Evolutionary conservation across 1,140 invertebrate genomes (phyloP).

Genomic region (Camponotus pennsylvanicus): DNA sequence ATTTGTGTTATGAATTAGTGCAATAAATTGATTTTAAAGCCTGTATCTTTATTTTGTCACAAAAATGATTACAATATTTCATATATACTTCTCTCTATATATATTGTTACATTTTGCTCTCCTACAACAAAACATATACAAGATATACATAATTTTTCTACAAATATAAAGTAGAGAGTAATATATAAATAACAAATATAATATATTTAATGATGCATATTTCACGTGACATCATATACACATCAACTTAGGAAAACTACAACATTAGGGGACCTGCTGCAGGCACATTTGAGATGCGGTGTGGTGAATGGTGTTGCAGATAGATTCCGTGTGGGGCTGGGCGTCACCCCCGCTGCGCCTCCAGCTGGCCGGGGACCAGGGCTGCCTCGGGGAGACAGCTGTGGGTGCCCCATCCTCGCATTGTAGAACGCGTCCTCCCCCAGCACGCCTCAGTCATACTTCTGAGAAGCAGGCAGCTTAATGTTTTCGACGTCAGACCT

Average conservation of each 20-base stretch:
- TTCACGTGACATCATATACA: background rate
- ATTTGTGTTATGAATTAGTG: no score
- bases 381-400: constrained; percentile 87
- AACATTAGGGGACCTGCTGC: constrained; percentile 66
- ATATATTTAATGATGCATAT: constrained; percentile 5
- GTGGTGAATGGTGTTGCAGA: constrained; percentile 88
- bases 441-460: constrained; percentile 95
- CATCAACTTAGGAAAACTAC: constrained; percentile 38
- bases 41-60: background rate
- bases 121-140: background rate
- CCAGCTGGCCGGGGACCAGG: constrained; percentile 89
- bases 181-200: background rate
- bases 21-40: background rate
- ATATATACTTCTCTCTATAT: background rate
- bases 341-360: constrained; percentile 95
- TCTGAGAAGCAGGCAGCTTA: constrained; percentile 98
- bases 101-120: background rate
- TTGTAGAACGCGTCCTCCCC: constrained; percentile 91
- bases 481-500: constrained; percentile 96
- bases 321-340: constrained; percentile 97
- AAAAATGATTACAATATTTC: background rate
- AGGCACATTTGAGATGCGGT: constrained; percentile 74
- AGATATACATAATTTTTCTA: background rate
- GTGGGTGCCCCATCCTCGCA: constrained; percentile 85
- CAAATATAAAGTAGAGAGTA: background rate